Percentiles rank a stretch among this genome's conserved stretches.
These are phyloP conservation scores for Corythaixoides concolor DNA, from an alignment of 2,113 vertebrate species.

Conservation along the genomic window DNA sequence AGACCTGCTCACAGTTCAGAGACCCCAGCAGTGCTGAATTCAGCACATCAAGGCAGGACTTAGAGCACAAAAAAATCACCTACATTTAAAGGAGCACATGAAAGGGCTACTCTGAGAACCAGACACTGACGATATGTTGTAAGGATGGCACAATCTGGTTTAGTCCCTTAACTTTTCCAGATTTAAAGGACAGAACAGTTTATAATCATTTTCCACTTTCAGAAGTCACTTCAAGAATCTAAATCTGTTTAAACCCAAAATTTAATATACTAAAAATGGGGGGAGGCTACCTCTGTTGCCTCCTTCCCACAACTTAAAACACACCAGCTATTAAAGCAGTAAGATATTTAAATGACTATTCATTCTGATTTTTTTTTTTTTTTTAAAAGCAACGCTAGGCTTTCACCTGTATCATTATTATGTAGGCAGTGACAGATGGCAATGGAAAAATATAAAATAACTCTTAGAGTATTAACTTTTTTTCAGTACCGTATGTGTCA, in stretches of 20 bases:
- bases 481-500: slow-evolving; percentile 68
- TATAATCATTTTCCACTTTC: neutral
- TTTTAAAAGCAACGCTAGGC: slow-evolving; percentile 25
- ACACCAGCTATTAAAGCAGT: slow-evolving; percentile 53
- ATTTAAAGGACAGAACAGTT: neutral
- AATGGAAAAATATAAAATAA: slow-evolving; percentile 67
- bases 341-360: slow-evolving; percentile 68
- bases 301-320: slow-evolving; percentile 50
- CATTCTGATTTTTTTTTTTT: slow-evolving; percentile 16
- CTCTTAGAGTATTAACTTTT: slow-evolving; percentile 69
- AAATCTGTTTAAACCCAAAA: neutral
- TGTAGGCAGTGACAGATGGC: slow-evolving; percentile 73
- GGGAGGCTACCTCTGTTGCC: slow-evolving; percentile 11
- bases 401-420: slow-evolving; percentile 70
- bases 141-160: neutral
- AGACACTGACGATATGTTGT: accelerated
- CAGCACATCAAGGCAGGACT: neutral
- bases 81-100: neutral
- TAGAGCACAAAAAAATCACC: neutral
- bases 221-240: neutral
- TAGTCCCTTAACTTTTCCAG: neutral
- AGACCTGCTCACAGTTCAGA: neutral
- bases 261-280: neutral
- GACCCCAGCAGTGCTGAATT: neutral
- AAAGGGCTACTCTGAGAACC: neutral